Percentiles rank a stretch among this genome's conserved stretches.
These are phyloP conservation scores for Caenorhabditis afra DNA, from an alignment of 2,888 invertebrate species.

Conservation along the genomic window DNA sequence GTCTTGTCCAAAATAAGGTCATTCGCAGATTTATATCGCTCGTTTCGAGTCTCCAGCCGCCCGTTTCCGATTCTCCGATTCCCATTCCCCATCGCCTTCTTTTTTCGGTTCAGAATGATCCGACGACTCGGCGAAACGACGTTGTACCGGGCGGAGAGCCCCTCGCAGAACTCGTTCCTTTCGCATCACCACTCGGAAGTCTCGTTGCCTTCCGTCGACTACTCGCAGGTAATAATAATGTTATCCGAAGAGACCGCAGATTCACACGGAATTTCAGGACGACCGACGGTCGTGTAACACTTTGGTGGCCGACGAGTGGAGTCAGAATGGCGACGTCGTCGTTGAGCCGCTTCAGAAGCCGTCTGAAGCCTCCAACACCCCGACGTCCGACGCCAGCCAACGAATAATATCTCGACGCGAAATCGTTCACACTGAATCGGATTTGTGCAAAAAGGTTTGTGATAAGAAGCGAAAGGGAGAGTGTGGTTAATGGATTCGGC, in stretches of 20 bases:
- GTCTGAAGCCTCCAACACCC: slow-evolving; percentile 13
- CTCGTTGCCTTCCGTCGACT: slow-evolving; percentile 52
- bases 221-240: slow-evolving; percentile 33
- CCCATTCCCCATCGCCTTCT: background rate
- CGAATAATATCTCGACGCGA: slow-evolving; percentile 38
- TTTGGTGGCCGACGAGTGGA: slow-evolving; percentile 49
- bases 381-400: background rate
- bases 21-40: slow-evolving; percentile 34
- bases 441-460: slow-evolving; percentile 56
- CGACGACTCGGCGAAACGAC: slow-evolving; percentile 57
- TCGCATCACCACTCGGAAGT: slow-evolving; percentile 51
- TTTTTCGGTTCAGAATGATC: slow-evolving; percentile 33
- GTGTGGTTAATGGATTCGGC: background rate
- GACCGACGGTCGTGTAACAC: slow-evolving; percentile 54
- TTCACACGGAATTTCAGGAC: slow-evolving; percentile 17
- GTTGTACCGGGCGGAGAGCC: slow-evolving; percentile 56
- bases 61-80: background rate
- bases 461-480: background rate
- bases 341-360: slow-evolving; percentile 36
- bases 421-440: slow-evolving; percentile 45
- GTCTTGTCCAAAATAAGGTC: slow-evolving; percentile 43
- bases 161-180: slow-evolving; percentile 40
- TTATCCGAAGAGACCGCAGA: background rate
- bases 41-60: slow-evolving; percentile 6
- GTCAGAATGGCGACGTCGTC: slow-evolving; percentile 12